These are phyloP conservation scores for Neogale vison DNA, from an alignment of 2,113 vertebrate species.

Conservation along the genomic window DNA sequence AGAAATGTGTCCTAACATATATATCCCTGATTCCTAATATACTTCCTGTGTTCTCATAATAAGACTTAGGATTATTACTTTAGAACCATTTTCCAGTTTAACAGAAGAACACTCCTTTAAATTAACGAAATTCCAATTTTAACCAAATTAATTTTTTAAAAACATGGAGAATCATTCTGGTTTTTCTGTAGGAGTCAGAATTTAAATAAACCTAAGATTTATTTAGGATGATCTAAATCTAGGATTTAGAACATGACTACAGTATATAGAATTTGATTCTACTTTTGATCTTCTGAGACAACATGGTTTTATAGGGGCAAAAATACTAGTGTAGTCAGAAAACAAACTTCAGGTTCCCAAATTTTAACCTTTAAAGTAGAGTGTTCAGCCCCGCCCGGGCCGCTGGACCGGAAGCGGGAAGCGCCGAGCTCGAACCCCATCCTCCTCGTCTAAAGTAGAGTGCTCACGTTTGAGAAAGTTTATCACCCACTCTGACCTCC, in stretches of 20 bases:
- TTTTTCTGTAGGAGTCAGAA: neutral
- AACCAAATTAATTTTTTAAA: neutral
- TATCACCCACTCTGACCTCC: neutral
- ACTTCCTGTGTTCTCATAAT: neutral
- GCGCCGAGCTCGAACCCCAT: too few species aligned
- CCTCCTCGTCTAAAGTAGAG: neutral
- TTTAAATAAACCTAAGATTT: neutral
- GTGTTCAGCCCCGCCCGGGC: too few species aligned
- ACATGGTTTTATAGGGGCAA: neutral
- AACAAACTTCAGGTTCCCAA: constrained; percentile 18
- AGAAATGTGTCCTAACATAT: neutral
- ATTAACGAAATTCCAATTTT: constrained; percentile 29
- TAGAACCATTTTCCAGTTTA: neutral
- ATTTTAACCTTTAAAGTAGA: neutral
- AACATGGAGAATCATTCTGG: neutral
- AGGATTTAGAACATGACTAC: neutral
- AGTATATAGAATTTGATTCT: neutral
- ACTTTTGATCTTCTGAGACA: constrained; percentile 32
- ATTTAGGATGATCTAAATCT: neutral
- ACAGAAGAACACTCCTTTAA: neutral
- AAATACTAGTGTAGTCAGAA: constrained; percentile 6
- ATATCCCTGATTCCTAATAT: neutral
- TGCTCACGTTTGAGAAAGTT: neutral
- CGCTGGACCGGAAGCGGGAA: too few species aligned
- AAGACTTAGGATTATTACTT: neutral